phyloP scores from a whole-genome alignment of 1,140 invertebrate species.

The Diabrotica virgifera region DNA sequence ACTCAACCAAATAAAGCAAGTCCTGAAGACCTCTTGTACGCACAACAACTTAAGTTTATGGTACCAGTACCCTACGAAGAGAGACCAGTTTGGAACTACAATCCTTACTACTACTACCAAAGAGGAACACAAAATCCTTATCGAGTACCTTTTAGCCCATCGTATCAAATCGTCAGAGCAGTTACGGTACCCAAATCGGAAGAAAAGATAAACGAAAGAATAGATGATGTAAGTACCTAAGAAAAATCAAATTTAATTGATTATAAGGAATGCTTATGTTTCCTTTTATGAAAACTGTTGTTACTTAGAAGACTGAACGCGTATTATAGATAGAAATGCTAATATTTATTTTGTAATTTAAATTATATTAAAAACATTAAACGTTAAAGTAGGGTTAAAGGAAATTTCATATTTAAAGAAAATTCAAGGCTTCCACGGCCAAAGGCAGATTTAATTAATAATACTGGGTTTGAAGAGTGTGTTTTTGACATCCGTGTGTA shows the following conservation, averaged over 20 bases:
- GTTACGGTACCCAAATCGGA: slow-evolving; percentile 32
- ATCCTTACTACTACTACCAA: slow-evolving; percentile 40
- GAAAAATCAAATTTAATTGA: not conserved
- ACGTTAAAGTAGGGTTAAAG: no score
- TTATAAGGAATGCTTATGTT: not conserved
- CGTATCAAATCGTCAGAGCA: slow-evolving; percentile 41
- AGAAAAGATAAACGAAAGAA: not conserved
- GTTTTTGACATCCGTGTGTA: no score
- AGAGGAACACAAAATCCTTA: slow-evolving; percentile 27
- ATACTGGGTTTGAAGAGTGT: no score
- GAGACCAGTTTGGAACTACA: slow-evolving; percentile 32
- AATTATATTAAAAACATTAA: no score
- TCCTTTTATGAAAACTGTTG: no score
- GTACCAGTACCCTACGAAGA: slow-evolving; percentile 38
- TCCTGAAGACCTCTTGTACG: slow-evolving; percentile 21
- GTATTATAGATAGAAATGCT: no score
- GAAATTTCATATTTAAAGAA: no score
- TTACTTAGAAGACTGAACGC: no score
- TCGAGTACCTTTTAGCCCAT: slow-evolving; percentile 36
- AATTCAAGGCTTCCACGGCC: no score
- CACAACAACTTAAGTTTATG: slow-evolving; percentile 42
- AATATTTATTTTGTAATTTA: no score
- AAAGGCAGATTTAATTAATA: no score
- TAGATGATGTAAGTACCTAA: slow-evolving; percentile 1
- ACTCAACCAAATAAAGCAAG: slow-evolving; percentile 27